Conservation (phyloP, 2,888 invertebrate species). For the Escarpia spicata region DNA sequence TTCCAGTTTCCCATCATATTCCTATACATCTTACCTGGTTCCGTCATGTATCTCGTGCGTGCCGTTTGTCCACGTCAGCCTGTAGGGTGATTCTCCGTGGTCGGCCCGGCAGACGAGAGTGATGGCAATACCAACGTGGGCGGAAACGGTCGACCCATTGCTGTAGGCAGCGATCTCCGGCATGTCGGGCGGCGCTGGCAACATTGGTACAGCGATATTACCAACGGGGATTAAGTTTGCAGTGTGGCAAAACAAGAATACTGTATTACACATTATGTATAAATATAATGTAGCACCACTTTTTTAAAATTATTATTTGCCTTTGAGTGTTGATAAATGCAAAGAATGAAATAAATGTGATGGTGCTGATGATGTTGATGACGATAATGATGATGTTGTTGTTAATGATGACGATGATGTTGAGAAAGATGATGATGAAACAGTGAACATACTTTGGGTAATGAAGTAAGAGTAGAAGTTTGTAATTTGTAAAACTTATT, state of each 20-base stretch:
- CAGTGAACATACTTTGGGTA: too few relatives aligned
- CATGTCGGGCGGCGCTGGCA: neutral
- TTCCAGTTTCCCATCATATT: neutral
- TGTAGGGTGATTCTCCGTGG: neutral
- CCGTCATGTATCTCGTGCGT: neutral
- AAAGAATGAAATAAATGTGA: too few relatives aligned
- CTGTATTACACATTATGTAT: neutral
- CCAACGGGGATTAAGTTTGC: neutral
- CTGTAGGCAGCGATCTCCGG: neutral
- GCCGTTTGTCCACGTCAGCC: neutral
- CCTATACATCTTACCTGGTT: neutral
- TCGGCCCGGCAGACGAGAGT: conserved; percentile 8
- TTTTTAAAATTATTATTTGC: too few relatives aligned
- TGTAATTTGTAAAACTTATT: too few relatives aligned
- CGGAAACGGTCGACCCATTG: neutral
- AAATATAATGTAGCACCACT: too few relatives aligned
- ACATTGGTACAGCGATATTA: neutral
- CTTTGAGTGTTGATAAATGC: too few relatives aligned
- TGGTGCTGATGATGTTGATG: too few relatives aligned
- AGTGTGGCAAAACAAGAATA: too few relatives aligned
- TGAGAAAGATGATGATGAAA: too few relatives aligned
- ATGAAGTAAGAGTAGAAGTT: too few relatives aligned
- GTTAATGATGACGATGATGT: too few relatives aligned
- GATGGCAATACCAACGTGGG: neutral
- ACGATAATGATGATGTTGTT: too few relatives aligned